Base-by-base conservation (phyloP, 2,113 vertebrate genomes). In the Mormoops blainvillei region DNA sequence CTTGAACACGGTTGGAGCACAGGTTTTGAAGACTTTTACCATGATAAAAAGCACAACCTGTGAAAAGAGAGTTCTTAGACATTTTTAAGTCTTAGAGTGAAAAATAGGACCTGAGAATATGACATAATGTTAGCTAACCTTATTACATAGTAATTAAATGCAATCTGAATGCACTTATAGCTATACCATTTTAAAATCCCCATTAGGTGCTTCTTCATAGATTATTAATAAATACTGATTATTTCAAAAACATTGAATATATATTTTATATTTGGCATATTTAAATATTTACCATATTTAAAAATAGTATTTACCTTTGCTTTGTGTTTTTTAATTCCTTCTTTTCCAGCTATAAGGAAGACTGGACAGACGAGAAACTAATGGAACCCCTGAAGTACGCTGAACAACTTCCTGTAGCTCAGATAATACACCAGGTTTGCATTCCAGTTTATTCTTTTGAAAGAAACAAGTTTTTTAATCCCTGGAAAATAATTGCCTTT, bases 371-470 rank as follows among this genome's bases (percentile, higher is more conserved):
- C 43, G 98, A 99, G 24, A 89, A 97, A 78, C 92, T 97, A 84
- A 89, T 87, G 36, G 98, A 99, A 90, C 97, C 97, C 7, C 98
- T 98, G 82, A 99, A 98, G 3, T 99, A 99, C 6, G 99, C 98
- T n/a, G 99, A 99, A 97, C 99, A 99, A 96, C 99, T 99, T 97
- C 99, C 99, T 50, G 99, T 99, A 89, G 99, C 99, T 93, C 99
- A 99, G 98, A 99, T 99, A 98, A 99, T 99, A 98, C 99, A 99
- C 97, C 99, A 99, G 99, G 99, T 99, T 98, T 95, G 98, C 94
- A 61, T 85, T 96, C 58, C 65, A 7, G 92, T 97, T 95, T 94
- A 94, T 89, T 85, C 83, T 97, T 97, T 96, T 90, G 97, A 97
- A 97, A 95, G 70, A 93, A 96, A 87, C 38, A 95, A 58, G 45